Evolutionary conservation across 2,797 vertebrate species (phyloP).

Genomic region (Balearica regulorum): DNA sequence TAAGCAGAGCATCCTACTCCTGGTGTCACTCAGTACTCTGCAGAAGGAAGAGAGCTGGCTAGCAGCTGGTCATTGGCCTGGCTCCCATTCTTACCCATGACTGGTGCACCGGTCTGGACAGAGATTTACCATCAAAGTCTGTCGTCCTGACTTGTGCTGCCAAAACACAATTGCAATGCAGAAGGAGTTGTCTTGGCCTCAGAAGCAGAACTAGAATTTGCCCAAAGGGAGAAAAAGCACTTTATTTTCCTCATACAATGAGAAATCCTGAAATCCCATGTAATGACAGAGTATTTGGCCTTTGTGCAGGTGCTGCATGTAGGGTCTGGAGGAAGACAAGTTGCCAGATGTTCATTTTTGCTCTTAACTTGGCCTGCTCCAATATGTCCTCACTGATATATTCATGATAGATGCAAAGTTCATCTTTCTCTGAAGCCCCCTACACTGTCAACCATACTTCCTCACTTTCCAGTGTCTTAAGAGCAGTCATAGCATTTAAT

Average conservation of each 20-base stretch:
- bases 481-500: not conserved
- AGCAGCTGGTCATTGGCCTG: not conserved
- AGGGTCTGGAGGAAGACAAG: not conserved
- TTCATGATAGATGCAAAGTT: not conserved
- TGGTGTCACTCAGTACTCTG: not conserved
- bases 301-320: not conserved
- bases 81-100: not conserved
- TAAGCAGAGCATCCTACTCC: not conserved
- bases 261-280: not conserved
- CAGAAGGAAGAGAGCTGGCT: not conserved
- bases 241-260: not conserved
- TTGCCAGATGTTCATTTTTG: not conserved
- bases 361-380: not conserved
- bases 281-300: not conserved
- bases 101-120: not conserved
- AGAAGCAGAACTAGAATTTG: not conserved
- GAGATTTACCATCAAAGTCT: not conserved
- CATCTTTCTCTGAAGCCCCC: not conserved
- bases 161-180: not conserved
- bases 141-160: not conserved
- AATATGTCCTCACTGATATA: not conserved
- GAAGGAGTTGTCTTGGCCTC: not conserved
- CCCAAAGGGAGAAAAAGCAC: not conserved
- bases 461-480: not conserved
- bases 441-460: not conserved